Evolutionary conservation across 1,140 invertebrate genomes (phyloP).

Genomic region (Macrostomum lignano): DNA sequence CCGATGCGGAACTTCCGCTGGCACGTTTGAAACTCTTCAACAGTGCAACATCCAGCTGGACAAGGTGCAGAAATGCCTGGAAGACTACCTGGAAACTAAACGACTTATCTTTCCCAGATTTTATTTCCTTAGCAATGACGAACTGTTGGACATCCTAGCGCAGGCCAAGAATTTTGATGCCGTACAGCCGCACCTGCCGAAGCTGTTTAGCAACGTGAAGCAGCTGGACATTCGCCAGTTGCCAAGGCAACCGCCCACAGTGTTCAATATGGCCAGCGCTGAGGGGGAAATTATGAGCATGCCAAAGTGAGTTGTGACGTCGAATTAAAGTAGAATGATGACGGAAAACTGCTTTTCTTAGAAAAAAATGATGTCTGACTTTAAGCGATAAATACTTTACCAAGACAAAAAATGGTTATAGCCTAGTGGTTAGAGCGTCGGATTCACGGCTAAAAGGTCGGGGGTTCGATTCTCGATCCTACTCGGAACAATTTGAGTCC

Average conservation of each 20-base stretch:
- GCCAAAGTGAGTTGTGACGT: slow-evolving; percentile 12
- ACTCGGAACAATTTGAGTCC: no score
- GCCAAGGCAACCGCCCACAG: slow-evolving; percentile 15
- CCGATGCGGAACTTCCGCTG: slow-evolving; percentile 17
- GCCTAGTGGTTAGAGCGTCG: no score
- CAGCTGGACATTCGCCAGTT: slow-evolving; percentile 14
- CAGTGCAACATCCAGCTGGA: slow-evolving; percentile 17
- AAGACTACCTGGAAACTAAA: slow-evolving; percentile 25
- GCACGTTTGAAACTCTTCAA: slow-evolving; percentile 21
- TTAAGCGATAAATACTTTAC: no score
- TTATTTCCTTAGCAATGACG: slow-evolving; percentile 26
- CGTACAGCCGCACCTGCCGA: slow-evolving; percentile 49
- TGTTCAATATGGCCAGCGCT: slow-evolving; percentile 18
- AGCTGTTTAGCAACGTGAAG: slow-evolving; percentile 41
- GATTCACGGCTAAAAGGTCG: no score
- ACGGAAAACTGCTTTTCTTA: no score
- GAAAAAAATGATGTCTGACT: no score
- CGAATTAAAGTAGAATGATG: no score
- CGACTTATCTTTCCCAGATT: slow-evolving; percentile 23
- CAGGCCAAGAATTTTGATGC: slow-evolving; percentile 49
- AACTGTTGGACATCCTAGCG: slow-evolving; percentile 23
- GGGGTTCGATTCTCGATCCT: no score
- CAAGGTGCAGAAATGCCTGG: slow-evolving; percentile 24
- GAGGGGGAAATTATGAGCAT: slow-evolving; percentile 20
- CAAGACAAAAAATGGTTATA: no score